A percentile compares a stretch with the other conserved stretches of the same genome.
Evolutionary conservation across 1,140 invertebrate genomes (phyloP).

Genomic region (Octopus sinensis): DNA sequence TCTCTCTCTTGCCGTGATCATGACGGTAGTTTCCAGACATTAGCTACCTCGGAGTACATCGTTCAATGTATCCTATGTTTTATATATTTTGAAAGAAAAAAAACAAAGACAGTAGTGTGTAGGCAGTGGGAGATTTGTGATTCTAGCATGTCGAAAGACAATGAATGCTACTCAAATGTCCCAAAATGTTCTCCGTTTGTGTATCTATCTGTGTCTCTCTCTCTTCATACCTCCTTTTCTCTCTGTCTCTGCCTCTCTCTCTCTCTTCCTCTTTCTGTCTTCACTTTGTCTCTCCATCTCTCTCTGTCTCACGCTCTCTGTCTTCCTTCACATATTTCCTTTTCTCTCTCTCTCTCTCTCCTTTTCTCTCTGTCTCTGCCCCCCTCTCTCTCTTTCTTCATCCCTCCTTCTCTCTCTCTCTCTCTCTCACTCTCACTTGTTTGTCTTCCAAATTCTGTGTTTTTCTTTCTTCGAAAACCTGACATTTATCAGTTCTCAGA

Average conservation of each 20-base stretch:
- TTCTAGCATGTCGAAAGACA: too few relatives aligned
- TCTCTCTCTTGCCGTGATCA: too few relatives aligned
- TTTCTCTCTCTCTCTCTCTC: slow-evolving; percentile 14
- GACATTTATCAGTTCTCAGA: neutral
- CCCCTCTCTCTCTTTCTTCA: neutral
- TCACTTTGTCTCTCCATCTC: neutral
- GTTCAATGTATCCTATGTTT: too few relatives aligned
- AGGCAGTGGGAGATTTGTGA: too few relatives aligned
- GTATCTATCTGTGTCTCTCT: neutral
- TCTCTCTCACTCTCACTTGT: slow-evolving; percentile 8
- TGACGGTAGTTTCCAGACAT: too few relatives aligned
- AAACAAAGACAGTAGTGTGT: too few relatives aligned
- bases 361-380: neutral
- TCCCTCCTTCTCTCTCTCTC: slow-evolving; percentile 20
- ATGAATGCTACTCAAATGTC: too few relatives aligned
- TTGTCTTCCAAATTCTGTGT: slow-evolving; percentile 7
- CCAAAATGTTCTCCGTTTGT: neutral
- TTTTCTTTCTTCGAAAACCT: neutral
- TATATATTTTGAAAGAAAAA: too few relatives aligned
- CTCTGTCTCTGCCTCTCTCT: slow-evolving; percentile 8
- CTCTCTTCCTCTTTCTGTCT: slow-evolving; percentile 12
- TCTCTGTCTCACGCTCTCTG: neutral
- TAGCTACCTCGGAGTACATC: too few relatives aligned
- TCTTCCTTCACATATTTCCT: neutral
- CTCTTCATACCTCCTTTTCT: slow-evolving; percentile 1